phyloP scores from a whole-genome alignment of 2,113 vertebrate genomes.

The Malaclemys terrapin region DNA sequence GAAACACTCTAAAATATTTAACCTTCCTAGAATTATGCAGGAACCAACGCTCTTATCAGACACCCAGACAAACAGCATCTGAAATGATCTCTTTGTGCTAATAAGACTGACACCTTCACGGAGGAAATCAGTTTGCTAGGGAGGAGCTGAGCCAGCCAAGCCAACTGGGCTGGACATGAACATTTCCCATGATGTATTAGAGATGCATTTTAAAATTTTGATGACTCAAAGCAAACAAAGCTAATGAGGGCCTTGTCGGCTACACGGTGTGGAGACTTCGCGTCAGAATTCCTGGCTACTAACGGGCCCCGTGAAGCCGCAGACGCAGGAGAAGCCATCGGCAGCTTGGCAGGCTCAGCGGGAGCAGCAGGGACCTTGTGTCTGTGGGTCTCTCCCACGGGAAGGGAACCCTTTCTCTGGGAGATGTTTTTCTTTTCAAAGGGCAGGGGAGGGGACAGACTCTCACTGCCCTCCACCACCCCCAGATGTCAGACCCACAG shows the following conservation, averaged over 20 bases:
- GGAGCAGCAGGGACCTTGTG: not conserved
- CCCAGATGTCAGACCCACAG: too few species aligned
- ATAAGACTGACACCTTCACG: not conserved
- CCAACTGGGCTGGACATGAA: not conserved
- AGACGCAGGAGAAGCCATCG: not conserved
- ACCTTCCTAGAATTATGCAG: not conserved
- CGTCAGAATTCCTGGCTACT: not conserved
- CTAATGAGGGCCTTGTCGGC: not conserved
- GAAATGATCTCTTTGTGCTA: too few species aligned
- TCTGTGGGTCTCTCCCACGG: not conserved
- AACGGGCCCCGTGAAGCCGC: accelerated
- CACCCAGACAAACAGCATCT: not conserved
- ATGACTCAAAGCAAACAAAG: not conserved
- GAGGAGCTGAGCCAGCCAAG: not conserved
- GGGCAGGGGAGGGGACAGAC: too few species aligned
- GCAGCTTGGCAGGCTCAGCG: not conserved
- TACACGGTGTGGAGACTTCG: accelerated
- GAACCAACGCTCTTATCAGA: not conserved
- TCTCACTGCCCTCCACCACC: too few species aligned
- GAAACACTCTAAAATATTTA: not conserved
- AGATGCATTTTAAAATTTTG: not conserved
- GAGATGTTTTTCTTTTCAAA: too few species aligned
- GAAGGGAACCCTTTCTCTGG: not conserved
- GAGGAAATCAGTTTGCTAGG: not conserved
- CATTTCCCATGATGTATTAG: not conserved